Base-by-base conservation (phyloP, 2,797 vertebrate genomes). In the Myotis vivesi region DNA sequence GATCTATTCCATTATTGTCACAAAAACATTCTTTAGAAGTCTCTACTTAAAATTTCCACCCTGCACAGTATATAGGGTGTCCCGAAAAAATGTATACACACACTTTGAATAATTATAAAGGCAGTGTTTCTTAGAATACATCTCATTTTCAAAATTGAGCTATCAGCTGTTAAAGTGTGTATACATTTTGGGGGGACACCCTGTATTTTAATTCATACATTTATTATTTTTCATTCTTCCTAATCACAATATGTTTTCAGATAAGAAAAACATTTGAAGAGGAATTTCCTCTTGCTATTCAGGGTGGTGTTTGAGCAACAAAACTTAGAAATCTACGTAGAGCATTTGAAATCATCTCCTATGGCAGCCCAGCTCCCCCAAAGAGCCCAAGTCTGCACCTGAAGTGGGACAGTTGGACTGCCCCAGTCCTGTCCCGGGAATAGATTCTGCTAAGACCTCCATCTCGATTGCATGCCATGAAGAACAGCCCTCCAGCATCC, bases 381-480 rank as follows among this genome's bases (percentile, higher is more conserved):
- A 22, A 28, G 11, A 84, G 28, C 7, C 8, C 20, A 17, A 3
- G 1, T 33, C 1, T 3, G 0, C 8, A 17, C 4, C 8, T 38
- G 17, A 41, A 49, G 25, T 16, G 51, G 0, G n/a, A 62, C 6
- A 1, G 8, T 16, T 23, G 8, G 2, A 4, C 46, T 44, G 36
- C 3, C n/a, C 41, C 36, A 22, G 5, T 15, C 4, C 20, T 9
- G 8, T 36, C 20, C 82, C n/a, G 0, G 12, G 28, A 55, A 33
- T 41, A 69, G 55, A 66, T 75, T 19, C 57, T 64, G 62, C 62
- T 64, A n/a, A n/a, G 62, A 64, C 62, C 16, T 33, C n/a, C 57
- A 25, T 69, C 33, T 33, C 1, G 1, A 28, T 5, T 0, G 0
- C 10, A 3, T 0, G 1, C 5, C 0, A 10, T 12, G 30, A 66